Conservation (phyloP, 2,113 vertebrate genomes). For the Zosterops japonicus region DNA sequence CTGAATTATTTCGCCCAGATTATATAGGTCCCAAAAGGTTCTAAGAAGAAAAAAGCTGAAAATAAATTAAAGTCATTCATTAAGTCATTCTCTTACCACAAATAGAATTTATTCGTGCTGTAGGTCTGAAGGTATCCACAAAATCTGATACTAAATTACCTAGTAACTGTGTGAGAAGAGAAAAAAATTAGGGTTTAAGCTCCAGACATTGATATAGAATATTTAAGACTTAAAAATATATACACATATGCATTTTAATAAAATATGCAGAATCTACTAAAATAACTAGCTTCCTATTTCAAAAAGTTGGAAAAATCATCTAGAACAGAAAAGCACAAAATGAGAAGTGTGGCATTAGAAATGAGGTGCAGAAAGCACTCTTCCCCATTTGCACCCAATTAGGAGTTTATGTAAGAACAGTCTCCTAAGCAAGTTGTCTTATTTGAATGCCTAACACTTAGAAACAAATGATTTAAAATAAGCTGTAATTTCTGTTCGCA, state of each 20-base stretch:
- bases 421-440: background rate
- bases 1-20: background rate
- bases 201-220: background rate
- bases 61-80: background rate
- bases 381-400: background rate
- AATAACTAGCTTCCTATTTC: background rate
- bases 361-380: background rate
- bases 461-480: background rate
- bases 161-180: slow-evolving; percentile 81
- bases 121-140: slow-evolving; percentile 97
- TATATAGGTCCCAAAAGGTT: background rate
- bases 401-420: background rate
- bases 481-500: background rate
- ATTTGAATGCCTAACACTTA: background rate
- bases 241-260: background rate
- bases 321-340: background rate
- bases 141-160: slow-evolving; percentile 96
- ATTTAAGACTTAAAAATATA: background rate
- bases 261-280: background rate
- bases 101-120: slow-evolving; percentile 98
- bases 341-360: background rate
- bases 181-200: background rate
- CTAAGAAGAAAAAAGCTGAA: background rate
- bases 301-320: background rate
- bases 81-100: slow-evolving; percentile 84